Conservation (phyloP, 2,888 invertebrate genomes). For the Eupithecia vulgata region DNA sequence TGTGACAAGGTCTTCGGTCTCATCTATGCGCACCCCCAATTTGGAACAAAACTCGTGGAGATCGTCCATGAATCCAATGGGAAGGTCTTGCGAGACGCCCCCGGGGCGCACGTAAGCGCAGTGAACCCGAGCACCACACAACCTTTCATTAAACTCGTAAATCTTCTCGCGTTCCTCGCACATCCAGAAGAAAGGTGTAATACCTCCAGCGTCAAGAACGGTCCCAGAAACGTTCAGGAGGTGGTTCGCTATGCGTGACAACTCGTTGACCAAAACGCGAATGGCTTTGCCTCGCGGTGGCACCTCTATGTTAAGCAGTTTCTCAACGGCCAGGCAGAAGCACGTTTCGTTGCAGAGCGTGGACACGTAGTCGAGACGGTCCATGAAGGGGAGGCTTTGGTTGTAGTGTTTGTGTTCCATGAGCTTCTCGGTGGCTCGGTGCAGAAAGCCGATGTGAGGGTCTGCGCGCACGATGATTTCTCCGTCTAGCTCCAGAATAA, state of each 20-base stretch:
- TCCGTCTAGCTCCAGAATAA: constrained; percentile 91
- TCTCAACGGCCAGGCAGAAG: constrained; percentile 92
- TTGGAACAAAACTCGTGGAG: constrained; percentile 88
- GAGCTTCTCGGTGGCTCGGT: constrained; percentile 95
- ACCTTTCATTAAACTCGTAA: constrained; percentile 92
- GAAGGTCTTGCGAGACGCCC: constrained; percentile 86
- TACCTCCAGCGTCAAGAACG: constrained; percentile 92
- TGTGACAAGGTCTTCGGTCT: constrained; percentile 91
- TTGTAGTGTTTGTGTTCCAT: constrained; percentile 95
- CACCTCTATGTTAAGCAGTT: constrained; percentile 89
- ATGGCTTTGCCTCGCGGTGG: constrained; percentile 92
- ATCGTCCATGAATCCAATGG: constrained; percentile 90
- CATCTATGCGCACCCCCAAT: constrained; percentile 90
- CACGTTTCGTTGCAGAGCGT: constrained; percentile 92
- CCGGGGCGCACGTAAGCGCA: constrained; percentile 92
- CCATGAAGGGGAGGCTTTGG: constrained; percentile 93
- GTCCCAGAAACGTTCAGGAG: constrained; percentile 89
- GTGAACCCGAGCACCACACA: constrained; percentile 93
- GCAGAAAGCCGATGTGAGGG: constrained; percentile 94
- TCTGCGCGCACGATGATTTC: constrained; percentile 91
- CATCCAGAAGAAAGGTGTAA: constrained; percentile 96
- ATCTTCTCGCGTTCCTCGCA: constrained; percentile 95
- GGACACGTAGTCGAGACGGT: constrained; percentile 94
- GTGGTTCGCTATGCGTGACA: constrained; percentile 92
- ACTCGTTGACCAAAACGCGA: constrained; percentile 89